Conservation (phyloP, 2,888 invertebrate species). For the Pyrgus malvae region DNA sequence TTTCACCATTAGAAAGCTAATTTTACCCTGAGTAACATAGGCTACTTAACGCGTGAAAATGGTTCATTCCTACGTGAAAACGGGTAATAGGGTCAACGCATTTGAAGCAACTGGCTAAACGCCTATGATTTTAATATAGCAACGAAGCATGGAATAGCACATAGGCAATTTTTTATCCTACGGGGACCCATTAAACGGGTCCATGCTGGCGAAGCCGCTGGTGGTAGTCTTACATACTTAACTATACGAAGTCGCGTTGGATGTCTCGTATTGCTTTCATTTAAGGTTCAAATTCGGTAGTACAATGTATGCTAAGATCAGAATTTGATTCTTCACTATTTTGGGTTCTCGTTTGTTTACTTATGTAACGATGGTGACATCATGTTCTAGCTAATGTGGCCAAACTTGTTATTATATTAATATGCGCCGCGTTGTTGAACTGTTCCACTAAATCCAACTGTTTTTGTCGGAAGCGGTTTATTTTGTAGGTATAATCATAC, state of each 20-base stretch:
- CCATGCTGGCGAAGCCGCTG: no score
- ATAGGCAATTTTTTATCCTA: no score
- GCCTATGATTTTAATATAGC: no score
- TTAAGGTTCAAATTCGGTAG: not conserved
- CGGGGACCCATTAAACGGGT: no score
- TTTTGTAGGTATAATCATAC: not conserved
- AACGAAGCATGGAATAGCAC: no score
- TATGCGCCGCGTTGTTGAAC: constrained; percentile 2
- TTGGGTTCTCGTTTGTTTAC: constrained; percentile 3
- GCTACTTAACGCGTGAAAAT: no score
- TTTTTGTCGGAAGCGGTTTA: constrained; percentile 10
- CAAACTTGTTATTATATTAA: constrained; percentile 15
- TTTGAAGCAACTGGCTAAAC: no score
- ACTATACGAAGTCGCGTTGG: not conserved
- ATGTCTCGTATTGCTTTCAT: not conserved
- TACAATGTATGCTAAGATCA: not conserved
- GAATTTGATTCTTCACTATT: not conserved
- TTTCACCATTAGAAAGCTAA: no score
- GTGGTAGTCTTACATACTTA: not conserved
- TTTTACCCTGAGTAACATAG: no score
- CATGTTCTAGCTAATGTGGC: constrained; percentile 14
- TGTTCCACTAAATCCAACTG: constrained; percentile 10
- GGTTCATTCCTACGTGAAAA: no score
- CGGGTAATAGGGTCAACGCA: no score
- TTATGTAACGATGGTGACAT: constrained; percentile 26